Evolutionary conservation across 1,140 invertebrate species (phyloP).

Genomic region (Listronotus oregonensis): DNA sequence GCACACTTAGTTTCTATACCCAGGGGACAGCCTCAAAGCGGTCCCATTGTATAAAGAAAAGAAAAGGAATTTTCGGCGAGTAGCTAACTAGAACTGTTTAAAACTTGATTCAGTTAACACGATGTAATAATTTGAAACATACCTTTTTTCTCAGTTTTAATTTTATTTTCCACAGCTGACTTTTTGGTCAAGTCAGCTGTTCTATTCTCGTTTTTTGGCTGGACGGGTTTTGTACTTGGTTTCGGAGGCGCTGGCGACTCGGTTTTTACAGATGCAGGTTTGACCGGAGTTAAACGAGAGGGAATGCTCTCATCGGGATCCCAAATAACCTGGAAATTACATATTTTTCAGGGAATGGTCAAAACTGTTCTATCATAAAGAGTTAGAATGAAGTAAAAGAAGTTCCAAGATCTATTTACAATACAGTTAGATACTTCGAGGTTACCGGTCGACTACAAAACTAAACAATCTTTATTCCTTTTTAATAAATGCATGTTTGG

Average conservation of each 20-base stretch:
- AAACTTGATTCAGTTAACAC: background rate
- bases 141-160: constrained; percentile 28
- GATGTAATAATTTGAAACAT: background rate
- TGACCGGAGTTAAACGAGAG: constrained; percentile 5
- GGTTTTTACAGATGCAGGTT: constrained; percentile 3
- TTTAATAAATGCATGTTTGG: too few relatives aligned
- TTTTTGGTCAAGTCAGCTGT: constrained; percentile 22
- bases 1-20: too few relatives aligned
- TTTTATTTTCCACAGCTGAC: constrained; percentile 17
- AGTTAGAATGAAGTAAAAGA: too few relatives aligned
- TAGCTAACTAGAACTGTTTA: background rate
- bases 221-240: constrained; percentile 14
- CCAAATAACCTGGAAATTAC: constrained; percentile 61
- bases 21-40: too few relatives aligned
- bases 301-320: constrained; percentile 65
- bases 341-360: background rate
- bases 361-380: too few relatives aligned
- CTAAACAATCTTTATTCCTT: too few relatives aligned
- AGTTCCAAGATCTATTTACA: too few relatives aligned
- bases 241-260: constrained; percentile 9
- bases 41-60: too few relatives aligned
- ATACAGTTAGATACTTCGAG: too few relatives aligned
- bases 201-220: constrained; percentile 23
- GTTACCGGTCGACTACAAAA: too few relatives aligned
- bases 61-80: background rate